Evolutionary conservation across 2,888 invertebrate genomes (phyloP).

Genomic region (Megamerina dolium): DNA sequence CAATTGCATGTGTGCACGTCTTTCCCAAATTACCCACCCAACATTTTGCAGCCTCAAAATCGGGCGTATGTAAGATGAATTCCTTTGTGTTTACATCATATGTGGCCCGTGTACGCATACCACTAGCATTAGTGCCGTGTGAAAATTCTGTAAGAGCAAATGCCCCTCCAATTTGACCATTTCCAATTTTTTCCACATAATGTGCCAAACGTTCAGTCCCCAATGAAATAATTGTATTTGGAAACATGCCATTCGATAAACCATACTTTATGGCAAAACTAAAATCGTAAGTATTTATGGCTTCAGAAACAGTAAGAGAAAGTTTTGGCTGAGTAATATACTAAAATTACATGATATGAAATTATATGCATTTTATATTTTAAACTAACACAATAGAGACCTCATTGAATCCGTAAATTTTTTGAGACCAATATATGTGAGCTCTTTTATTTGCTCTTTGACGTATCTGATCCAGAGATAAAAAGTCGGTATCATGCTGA

Average conservation of each 20-base stretch:
- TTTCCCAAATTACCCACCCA: constrained; percentile 68
- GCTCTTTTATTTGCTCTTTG: constrained; percentile 55
- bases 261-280: constrained; percentile 61
- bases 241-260: constrained; percentile 62
- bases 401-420: constrained; percentile 50
- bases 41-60: constrained; percentile 73
- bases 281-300: constrained; percentile 55
- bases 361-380: background rate
- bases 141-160: constrained; percentile 85
- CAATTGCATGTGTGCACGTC: constrained; percentile 77
- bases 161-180: constrained; percentile 58
- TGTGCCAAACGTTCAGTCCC: constrained; percentile 60
- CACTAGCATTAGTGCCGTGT: constrained; percentile 86
- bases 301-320: constrained; percentile 52
- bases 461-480: constrained; percentile 55
- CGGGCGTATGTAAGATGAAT: constrained; percentile 68
- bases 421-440: constrained; percentile 61
- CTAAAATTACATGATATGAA: constrained; percentile 36
- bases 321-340: constrained; percentile 51
- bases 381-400: constrained; percentile 19
- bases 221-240: constrained; percentile 58
- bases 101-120: constrained; percentile 79
- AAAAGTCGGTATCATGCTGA: constrained; percentile 50
- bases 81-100: constrained; percentile 67
- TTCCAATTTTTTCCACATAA: constrained; percentile 47